Evolutionary conservation across 2,113 vertebrate genomes (phyloP), one percentile per base, ranked within the genome.

Genomic region (Xenus cinereus): DNA sequence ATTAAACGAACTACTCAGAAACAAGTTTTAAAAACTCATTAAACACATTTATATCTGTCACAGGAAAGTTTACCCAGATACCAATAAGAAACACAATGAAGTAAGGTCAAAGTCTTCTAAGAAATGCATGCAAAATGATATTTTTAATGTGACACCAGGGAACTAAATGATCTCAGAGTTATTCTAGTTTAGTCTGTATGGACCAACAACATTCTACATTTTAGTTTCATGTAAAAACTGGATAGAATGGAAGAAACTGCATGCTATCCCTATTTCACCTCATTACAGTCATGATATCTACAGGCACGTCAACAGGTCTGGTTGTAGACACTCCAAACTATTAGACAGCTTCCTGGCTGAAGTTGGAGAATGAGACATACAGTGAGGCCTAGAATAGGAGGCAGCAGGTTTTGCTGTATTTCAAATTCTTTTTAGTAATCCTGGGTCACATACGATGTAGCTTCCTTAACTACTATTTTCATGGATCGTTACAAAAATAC

Each of bases 41-140:
- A 84, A 63, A n/a, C 6, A 32, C 88, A 96, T 94, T 93, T 92
- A 60, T 96, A 84, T 72, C 45, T 95, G 76, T 68, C 88, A 90
- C 51, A 87, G 39, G 33, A 41, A 92, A 51, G 35, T 84, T 92
- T 81, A 56, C 26, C 20, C 39, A 22, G 64, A 32, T 87, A 71
- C 24, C 41, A 75, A 9, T 45, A 76, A 22, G 28, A 77, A 74
- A 57, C 18, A 74, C 1, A 3, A 5, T 64, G 27, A 51, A 75
- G 10, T 77, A 74, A 45, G 23, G 51, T 81, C 54, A 80, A 91
- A 91, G 11, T 76, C 21, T 87, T 77, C 64, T 87, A 67, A 73
- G 14, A 67, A 85, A 2, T 41, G 1, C 17, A 45, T 30, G 14
- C 5, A 83, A 78, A 90, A 53, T 12, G 0, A 14, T 54, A 6